Percentiles rank a stretch among this genome's conserved stretches.
These are phyloP conservation scores for Drosophila kurseongensis DNA, from an alignment of 1,140 invertebrate genomes.

Conservation along the genomic window DNA sequence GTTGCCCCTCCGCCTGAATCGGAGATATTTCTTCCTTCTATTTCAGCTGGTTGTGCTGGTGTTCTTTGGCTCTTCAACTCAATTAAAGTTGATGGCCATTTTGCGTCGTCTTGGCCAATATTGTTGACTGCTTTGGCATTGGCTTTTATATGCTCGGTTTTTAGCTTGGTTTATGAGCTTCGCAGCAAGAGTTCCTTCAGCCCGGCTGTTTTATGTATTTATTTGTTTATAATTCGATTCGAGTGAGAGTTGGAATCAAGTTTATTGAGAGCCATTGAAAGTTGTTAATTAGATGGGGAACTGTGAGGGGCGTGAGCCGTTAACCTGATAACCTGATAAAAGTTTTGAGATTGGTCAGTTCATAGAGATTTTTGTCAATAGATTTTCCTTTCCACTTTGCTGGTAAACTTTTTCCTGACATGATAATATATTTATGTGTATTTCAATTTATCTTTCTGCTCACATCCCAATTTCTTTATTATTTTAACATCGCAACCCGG, in stretches of 20 bases:
- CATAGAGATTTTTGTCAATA: slow-evolving; percentile 20
- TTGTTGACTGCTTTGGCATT: slow-evolving; percentile 58
- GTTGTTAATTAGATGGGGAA: slow-evolving; percentile 14
- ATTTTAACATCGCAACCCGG: slow-evolving; percentile 30
- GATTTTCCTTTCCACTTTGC: background rate
- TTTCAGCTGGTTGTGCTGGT: slow-evolving; percentile 12
- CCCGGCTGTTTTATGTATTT: slow-evolving; percentile 59
- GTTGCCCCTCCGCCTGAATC: background rate
- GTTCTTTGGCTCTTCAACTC: slow-evolving; percentile 72
- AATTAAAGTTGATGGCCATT: slow-evolving; percentile 82
- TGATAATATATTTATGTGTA: slow-evolving; percentile 41
- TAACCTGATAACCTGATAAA: slow-evolving; percentile 24
- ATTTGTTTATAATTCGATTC: slow-evolving; percentile 81
- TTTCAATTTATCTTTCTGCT: slow-evolving; percentile 47
- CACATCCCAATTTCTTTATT: slow-evolving; percentile 50
- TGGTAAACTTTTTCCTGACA: slow-evolving; percentile 13
- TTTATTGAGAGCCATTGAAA: slow-evolving; percentile 36
- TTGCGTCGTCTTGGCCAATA: slow-evolving; percentile 67
- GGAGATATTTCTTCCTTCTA: slow-evolving; percentile 28
- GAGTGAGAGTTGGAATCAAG: slow-evolving; percentile 33
- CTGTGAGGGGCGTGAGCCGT: background rate
- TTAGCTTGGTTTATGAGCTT: slow-evolving; percentile 70
- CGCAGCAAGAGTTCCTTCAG: slow-evolving; percentile 22
- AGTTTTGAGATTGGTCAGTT: slow-evolving; percentile 11
- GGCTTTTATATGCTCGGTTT: slow-evolving; percentile 64